Percentiles rank a stretch among this genome's conserved stretches.
Evolutionary conservation across 2,113 vertebrate species (phyloP).

Genomic region (Sarotherodon lohbergeri): DNA sequence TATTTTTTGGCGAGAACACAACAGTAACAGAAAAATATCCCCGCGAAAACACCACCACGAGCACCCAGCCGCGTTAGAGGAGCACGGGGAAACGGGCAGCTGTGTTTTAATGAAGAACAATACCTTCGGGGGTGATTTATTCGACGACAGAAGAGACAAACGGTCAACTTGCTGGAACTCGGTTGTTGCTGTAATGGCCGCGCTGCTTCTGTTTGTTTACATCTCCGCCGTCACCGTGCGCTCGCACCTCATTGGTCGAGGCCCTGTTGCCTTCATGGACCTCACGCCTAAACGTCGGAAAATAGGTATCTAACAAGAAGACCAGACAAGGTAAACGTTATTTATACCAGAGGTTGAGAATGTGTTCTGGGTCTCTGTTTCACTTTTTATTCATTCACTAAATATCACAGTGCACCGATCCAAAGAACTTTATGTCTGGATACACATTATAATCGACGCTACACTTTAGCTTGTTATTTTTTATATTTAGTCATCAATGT

Average conservation of each 20-base stretch:
- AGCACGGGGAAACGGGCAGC: accelerated
- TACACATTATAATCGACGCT: neutral
- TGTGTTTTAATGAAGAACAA: accelerated
- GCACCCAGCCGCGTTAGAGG: accelerated
- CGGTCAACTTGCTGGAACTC: neutral
- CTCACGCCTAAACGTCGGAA: neutral
- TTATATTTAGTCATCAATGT: neutral
- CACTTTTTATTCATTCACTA: neutral
- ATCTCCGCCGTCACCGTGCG: constrained; percentile 15
- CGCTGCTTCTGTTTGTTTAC: constrained; percentile 59
- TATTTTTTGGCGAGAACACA: neutral
- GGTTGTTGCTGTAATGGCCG: constrained; percentile 35
- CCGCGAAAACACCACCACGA: neutral
- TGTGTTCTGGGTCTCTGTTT: neutral
- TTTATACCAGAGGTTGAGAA: neutral
- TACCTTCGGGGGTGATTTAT: neutral
- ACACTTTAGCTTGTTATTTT: neutral
- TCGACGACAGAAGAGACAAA: neutral
- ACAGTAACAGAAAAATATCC: neutral
- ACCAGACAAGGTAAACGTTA: neutral
- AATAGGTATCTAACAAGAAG: neutral
- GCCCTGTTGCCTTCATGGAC: neutral
- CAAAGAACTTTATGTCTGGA: neutral
- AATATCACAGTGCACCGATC: neutral
- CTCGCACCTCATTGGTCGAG: constrained; percentile 23